phyloP scores from a whole-genome alignment of 2,888 invertebrate genomes.

The Rhyacophila evoluta region DNA sequence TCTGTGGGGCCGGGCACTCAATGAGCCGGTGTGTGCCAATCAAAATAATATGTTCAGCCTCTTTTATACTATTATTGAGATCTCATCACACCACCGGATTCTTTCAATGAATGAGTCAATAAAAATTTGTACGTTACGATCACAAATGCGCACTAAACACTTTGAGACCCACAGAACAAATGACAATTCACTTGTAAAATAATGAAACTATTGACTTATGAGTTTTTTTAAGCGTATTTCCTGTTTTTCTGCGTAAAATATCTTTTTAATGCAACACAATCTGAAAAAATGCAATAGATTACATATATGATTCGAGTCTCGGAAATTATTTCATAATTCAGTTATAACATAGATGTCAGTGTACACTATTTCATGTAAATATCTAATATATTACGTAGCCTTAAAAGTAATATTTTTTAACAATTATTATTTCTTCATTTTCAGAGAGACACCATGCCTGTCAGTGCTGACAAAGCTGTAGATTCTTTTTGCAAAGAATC shows the following conservation, averaged over 20 bases:
- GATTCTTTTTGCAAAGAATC: conserved; percentile 27
- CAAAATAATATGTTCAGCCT: not conserved
- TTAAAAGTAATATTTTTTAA: too few relatives aligned
- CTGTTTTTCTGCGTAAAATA: too few relatives aligned
- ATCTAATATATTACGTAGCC: too few relatives aligned
- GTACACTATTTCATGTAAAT: too few relatives aligned
- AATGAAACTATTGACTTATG: too few relatives aligned
- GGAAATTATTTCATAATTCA: too few relatives aligned
- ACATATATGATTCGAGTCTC: too few relatives aligned
- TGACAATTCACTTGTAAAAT: too few relatives aligned
- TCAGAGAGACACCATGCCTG: conserved; percentile 30
- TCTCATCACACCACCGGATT: conserved; percentile 17
- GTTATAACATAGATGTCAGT: not conserved
- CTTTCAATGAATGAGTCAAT: conserved; percentile 15
- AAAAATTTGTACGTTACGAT: not conserved
- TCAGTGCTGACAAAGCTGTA: not conserved
- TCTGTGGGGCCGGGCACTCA: not conserved
- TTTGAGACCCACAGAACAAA: too few relatives aligned
- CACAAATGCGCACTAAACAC: not conserved
- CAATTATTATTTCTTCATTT: conserved; percentile 23
- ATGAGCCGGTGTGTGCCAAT: not conserved
- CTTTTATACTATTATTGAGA: conserved; percentile 17
- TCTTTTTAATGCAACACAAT: too few relatives aligned
- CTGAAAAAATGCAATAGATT: too few relatives aligned
- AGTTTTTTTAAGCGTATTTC: too few relatives aligned